Evolutionary conservation across 2,797 vertebrate species (phyloP).

Genomic region (Oryzias dopingdopingensis): DNA sequence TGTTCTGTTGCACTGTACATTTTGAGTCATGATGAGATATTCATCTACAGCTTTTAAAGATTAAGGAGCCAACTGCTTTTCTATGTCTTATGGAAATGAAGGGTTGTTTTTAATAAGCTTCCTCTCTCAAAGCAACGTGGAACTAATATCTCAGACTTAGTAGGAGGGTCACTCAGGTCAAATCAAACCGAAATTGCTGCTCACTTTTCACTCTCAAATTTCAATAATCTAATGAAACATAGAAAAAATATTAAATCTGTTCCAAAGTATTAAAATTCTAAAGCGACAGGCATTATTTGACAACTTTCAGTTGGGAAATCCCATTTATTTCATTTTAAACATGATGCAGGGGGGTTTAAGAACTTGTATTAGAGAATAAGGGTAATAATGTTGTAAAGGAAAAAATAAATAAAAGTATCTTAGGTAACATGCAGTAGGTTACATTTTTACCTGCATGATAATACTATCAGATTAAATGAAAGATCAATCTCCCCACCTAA

Average conservation of each 20-base stretch:
- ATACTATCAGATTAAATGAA: conserved; percentile 37
- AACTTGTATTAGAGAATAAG: conserved; percentile 18
- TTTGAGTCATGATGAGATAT: conserved; percentile 55
- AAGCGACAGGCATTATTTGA: conserved; percentile 40
- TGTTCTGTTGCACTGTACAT: conserved; percentile 26
- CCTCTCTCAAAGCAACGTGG: conserved; percentile 55
- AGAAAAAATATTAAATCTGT: conserved; percentile 38
- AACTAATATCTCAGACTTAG: conserved; percentile 71
- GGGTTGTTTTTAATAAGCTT: conserved; percentile 75
- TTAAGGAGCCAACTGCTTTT: conserved; percentile 72
- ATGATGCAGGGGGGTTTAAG: not conserved
- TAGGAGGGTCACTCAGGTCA: conserved; percentile 58
- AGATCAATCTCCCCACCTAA: conserved; percentile 39
- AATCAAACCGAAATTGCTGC: conserved; percentile 75
- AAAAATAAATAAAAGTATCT: conserved; percentile 8
- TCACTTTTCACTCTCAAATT: conserved; percentile 73
- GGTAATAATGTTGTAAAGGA: conserved; percentile 18
- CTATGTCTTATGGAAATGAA: conserved; percentile 78
- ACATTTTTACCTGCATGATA: conserved; percentile 33
- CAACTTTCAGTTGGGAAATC: conserved; percentile 19
- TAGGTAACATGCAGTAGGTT: conserved; percentile 19
- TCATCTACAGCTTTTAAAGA: conserved; percentile 65
- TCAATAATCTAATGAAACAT: conserved; percentile 66
- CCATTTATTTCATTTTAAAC: conserved; percentile 18
- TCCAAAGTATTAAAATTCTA: conserved; percentile 22